Evolutionary conservation across 1,140 invertebrate genomes (phyloP), one percentile per base, ranked within the genome.

Genomic region (Drosophila santomea): DNA sequence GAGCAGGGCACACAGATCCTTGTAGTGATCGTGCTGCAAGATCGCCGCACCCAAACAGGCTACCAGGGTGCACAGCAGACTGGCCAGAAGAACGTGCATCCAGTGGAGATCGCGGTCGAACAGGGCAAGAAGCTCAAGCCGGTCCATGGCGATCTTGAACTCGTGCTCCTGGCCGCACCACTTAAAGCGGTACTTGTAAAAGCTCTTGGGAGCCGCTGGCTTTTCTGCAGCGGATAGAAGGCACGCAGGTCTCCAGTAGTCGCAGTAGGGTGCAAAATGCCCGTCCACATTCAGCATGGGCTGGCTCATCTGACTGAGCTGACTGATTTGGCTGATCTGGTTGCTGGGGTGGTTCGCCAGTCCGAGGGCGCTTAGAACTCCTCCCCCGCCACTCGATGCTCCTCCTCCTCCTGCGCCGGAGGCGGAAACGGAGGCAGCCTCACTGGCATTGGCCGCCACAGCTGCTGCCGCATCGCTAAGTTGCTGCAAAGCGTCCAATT

Each of bases 101-200:
- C 97, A 94, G 8, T 97, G 97, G 17, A 97, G 92, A 93, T 99
- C 99, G 47, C 97, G 94, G 93, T 99, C 99, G 60, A 99, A 95
- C 0, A 99, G 93, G 0, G 98, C 98, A 89, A 99, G 94, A 11
- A 99, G 93, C 67, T 97, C 96, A 45, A 99, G 93, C 48, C 98
- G 94, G 93, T 99, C 98, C 94, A 99, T 97, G 32, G 96, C 95
- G 2, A 99, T 94, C 93, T 96, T 97, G 1, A 97, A 91, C 72
- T 94, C 93, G 1, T 94, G 94, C 60, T 90, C 75, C 56, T 86
- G 94, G 74, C 64, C 93, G 91, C 88, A 90, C 79, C 95, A 95
- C 66, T 95, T 96, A 5, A 96, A 95, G 17, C 97, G 92, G 85
- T 97, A 96, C 83, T 97, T 97, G 92, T 98, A 98, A 93, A 97